A percentile compares a stretch with the other conserved stretches of the same genome.
Evolutionary conservation across 2,113 vertebrate species (phyloP).

Genomic region (Hippocampus barbouri): DNA sequence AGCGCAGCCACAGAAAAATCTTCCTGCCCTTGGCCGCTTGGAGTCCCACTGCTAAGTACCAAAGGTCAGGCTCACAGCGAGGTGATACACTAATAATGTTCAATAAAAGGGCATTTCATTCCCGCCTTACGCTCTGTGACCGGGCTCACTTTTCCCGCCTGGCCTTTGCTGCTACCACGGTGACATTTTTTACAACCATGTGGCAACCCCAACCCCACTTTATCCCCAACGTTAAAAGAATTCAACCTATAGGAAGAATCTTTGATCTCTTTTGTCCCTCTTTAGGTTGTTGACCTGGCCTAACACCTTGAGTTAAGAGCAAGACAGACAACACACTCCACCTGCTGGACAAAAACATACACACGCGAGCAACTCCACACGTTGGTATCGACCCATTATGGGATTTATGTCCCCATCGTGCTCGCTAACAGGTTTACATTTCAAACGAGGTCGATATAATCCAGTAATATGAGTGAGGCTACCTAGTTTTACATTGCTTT

Average conservation of each 20-base stretch:
- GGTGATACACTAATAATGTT: constrained; percentile 65
- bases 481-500: no score
- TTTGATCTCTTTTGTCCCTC: constrained; percentile 51
- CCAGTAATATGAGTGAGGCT: no score
- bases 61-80: constrained; percentile 50
- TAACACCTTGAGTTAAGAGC: background rate
- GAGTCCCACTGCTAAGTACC: constrained; percentile 56
- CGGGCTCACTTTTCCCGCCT: constrained; percentile 53
- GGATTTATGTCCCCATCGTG: constrained; percentile 8
- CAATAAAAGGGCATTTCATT: constrained; percentile 67
- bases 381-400: background rate
- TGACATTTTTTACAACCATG: constrained; percentile 60
- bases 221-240: constrained; percentile 20
- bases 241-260: constrained; percentile 15
- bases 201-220: constrained; percentile 9
- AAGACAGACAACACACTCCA: constrained; percentile 30
- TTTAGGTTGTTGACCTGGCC: background rate
- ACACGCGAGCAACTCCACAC: background rate
- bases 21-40: constrained; percentile 40
- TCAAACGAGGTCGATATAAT: background rate
- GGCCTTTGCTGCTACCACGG: constrained; percentile 52
- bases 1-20: constrained; percentile 4
- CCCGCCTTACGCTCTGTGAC: constrained; percentile 55
- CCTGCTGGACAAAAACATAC: constrained; percentile 53
- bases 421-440: background rate